A percentile compares a stretch with the other conserved stretches of the same genome.
Evolutionary conservation across 53 echinoderm and acorn worm genomes (phyloP).

Genomic region (Crossaster papposus): DNA sequence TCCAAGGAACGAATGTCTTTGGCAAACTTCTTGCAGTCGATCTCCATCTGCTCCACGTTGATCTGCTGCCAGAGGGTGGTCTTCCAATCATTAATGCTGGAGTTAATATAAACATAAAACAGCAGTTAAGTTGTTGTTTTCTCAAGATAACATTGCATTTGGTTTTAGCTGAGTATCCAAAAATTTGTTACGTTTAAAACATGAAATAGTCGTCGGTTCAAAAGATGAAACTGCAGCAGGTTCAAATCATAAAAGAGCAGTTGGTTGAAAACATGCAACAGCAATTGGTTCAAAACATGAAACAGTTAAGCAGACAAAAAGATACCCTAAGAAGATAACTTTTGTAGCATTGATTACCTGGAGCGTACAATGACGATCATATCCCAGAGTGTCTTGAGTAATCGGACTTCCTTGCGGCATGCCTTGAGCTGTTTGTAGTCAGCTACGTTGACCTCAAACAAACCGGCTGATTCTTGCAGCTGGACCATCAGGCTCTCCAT

Average conservation of each 20-base stretch:
- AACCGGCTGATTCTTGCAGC: slow-evolving; percentile 86
- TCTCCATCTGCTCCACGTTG: slow-evolving; percentile 99
- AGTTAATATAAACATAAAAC: neutral
- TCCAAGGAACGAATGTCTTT: slow-evolving; percentile 95
- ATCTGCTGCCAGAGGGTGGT: slow-evolving; percentile 94
- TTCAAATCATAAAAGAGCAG: too few relatives aligned
- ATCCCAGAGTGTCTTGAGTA: slow-evolving; percentile 92
- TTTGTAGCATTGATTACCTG: slow-evolving; percentile 1
- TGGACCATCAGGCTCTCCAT: slow-evolving; percentile 87
- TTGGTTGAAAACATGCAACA: too few relatives aligned
- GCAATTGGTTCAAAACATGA: neutral
- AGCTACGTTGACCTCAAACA: slow-evolving; percentile 96
- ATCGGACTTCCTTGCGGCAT: slow-evolving; percentile 86
- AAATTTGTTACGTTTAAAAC: neutral
- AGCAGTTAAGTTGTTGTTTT: neutral
- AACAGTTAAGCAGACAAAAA: too few relatives aligned
- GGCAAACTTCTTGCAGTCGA: slow-evolving; percentile 99
- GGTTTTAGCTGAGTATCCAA: too few relatives aligned
- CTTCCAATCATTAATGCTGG: slow-evolving; percentile 94
- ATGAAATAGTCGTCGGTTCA: neutral
- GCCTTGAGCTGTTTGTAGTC: slow-evolving; percentile 98
- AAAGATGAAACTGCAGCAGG: too few relatives aligned
- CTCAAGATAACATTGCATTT: neutral
- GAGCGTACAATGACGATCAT: slow-evolving; percentile 87
- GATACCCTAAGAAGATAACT: too few relatives aligned